Evolutionary conservation across 2,888 invertebrate genomes (phyloP), one percentile per base, ranked within the genome.

Genomic region (Heliconius ismenius): DNA sequence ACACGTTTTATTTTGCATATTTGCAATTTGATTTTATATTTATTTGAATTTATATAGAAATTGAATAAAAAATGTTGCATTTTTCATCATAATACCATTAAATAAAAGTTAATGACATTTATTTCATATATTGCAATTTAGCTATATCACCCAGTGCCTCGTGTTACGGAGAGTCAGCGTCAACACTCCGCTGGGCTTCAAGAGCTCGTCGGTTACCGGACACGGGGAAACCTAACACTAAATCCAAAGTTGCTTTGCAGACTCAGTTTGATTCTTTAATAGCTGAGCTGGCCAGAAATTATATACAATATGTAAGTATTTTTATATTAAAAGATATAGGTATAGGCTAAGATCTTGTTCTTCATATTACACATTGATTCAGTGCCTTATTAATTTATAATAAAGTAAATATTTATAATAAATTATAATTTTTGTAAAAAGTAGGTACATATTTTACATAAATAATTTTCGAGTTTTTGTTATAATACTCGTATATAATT

Each of bases 121-220:
- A 24, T 24, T 63, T 36, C 21, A 54, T 68, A 4, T 91, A 9
- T 58, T 11, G 11, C 4, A 58, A 18, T 49, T 49, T 10, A 97
- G 97, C 97, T 78, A 95, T 97, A 82, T 97, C 97, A 24, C 97
- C 97, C 74, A 96, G 97, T 80, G 96, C 95, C 81, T 93, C 95
- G 72, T 96, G 96, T 90, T 97, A 97, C 95, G 96, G 95, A 83
- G 97, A 97, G 90, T 97, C 97, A 13, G 95, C 97, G 73, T 97
- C 97, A 83, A 97, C 97, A n/a, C 94, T 97, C 69, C 95, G 97
- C 79, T 97, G 97, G 94, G 97, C 97, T 78, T 96, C 96, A 83
- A 93, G 97, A 79, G 97, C 97, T 82, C 96, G 97, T 80, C 96
- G 95, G 83, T 95, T 97, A 74, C 92, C 90, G 0, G 82, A 86